Conservation (phyloP, 1,140 invertebrate species). For the Achroia grisella region DNA sequence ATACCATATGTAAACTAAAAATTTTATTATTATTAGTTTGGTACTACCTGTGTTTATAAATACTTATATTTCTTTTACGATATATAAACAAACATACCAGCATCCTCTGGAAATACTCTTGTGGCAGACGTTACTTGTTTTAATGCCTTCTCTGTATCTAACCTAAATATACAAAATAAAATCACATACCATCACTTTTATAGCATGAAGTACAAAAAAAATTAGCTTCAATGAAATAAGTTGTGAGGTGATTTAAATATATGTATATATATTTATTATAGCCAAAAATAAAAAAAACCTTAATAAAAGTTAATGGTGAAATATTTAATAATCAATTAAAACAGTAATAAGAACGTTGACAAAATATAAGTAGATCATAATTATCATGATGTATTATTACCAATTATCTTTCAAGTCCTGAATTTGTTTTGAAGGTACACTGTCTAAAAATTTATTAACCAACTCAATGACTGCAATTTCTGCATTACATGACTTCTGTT, state of each 20-base stretch:
- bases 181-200: too few species aligned
- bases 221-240: too few species aligned
- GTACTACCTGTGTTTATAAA: too few species aligned
- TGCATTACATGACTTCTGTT: constrained; percentile 65
- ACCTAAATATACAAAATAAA: constrained; percentile 27
- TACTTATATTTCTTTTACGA: too few species aligned
- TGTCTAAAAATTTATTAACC: constrained; percentile 80
- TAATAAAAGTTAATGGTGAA: too few species aligned
- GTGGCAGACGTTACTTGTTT: constrained; percentile 74
- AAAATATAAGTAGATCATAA: not conserved
- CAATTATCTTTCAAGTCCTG: constrained; percentile 77
- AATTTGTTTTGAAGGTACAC: constrained; percentile 73
- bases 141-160: constrained; percentile 76
- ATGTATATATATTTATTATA: too few species aligned
- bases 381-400: constrained; percentile 37
- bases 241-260: too few species aligned
- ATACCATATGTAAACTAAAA: too few species aligned
- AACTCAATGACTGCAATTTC: constrained; percentile 81
- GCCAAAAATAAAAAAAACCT: too few species aligned
- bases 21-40: too few species aligned
- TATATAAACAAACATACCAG: constrained; percentile 54
- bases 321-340: too few species aligned
- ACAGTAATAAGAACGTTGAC: not conserved
- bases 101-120: constrained; percentile 73
- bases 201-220: too few species aligned